These are phyloP conservation scores for Frankliniella fusca DNA, from an alignment of 2,888 invertebrate species.

Conservation along the genomic window DNA sequence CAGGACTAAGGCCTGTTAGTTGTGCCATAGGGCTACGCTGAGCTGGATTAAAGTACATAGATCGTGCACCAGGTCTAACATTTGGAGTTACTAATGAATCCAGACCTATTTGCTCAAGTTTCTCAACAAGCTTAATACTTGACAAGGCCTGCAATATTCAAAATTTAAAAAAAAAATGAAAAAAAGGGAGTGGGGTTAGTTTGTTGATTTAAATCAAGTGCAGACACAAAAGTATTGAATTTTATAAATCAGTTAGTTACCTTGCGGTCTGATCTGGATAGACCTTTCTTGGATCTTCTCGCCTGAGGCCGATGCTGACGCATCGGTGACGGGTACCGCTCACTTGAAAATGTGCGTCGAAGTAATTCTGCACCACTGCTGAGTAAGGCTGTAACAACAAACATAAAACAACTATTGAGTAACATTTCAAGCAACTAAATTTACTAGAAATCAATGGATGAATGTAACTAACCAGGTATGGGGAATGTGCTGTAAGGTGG, in stretches of 20 bases:
- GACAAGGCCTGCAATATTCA: conserved; percentile 20
- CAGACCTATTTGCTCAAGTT: conserved; percentile 62
- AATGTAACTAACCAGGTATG: conserved; percentile 52
- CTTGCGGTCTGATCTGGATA: conserved; percentile 45
- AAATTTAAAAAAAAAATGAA: background rate
- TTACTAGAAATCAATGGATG: conserved; percentile 49
- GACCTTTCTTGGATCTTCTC: conserved; percentile 44
- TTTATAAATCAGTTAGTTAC: conserved; percentile 32
- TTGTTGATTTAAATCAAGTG: background rate
- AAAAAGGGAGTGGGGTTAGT: background rate
- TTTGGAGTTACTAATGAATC: conserved; percentile 61
- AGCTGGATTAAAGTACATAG: conserved; percentile 57
- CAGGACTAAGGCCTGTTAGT: conserved; percentile 62
- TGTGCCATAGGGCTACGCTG: conserved; percentile 76
- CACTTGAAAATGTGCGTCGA: conserved; percentile 58
- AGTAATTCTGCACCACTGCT: conserved; percentile 63
- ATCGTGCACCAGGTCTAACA: conserved; percentile 59
- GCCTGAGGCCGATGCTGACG: conserved; percentile 34
- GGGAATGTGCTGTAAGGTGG: conserved; percentile 53
- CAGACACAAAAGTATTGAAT: background rate
- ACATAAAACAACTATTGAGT: background rate
- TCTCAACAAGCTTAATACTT: conserved; percentile 28
- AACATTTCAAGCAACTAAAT: conserved; percentile 40
- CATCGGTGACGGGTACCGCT: conserved; percentile 42
- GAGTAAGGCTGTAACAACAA: conserved; percentile 49